Evolutionary conservation across 2,797 vertebrate genomes (phyloP).

Genomic region (Picus viridis): DNA sequence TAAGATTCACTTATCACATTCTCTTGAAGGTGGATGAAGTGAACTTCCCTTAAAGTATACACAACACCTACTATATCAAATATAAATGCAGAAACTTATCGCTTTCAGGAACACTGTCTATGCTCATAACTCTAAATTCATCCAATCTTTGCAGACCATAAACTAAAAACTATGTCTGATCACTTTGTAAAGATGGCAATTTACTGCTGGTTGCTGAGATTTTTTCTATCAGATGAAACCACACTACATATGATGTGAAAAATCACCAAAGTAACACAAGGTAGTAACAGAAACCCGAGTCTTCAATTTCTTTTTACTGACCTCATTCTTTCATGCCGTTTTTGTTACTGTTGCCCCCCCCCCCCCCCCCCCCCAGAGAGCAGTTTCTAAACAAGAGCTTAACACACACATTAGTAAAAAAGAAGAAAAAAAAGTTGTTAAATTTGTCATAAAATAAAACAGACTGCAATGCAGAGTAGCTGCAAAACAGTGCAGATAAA

Average conservation of each 20-base stretch:
- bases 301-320: neutral
- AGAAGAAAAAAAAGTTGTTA: neutral
- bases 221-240: neutral
- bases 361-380: too few species aligned
- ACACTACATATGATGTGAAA: neutral
- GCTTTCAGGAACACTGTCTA: neutral
- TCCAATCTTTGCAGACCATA: neutral
- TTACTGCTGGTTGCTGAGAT: neutral
- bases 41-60: neutral
- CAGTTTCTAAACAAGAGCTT: neutral
- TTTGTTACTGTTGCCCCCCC: too few species aligned
- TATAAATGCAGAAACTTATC: neutral
- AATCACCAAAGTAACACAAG: neutral
- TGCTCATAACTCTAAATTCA: neutral
- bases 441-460: neutral
- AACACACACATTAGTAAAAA: neutral
- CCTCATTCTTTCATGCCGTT: neutral
- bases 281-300: neutral
- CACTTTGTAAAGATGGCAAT: neutral
- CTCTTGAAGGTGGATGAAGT: neutral
- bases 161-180: neutral
- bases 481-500: neutral
- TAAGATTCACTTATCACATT: neutral
- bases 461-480: neutral
- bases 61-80: neutral